Percentiles rank a stretch among this genome's conserved stretches.
These are phyloP conservation scores for Lasioglossum figueresi DNA, from an alignment of 2,888 invertebrate genomes.

Conservation along the genomic window DNA sequence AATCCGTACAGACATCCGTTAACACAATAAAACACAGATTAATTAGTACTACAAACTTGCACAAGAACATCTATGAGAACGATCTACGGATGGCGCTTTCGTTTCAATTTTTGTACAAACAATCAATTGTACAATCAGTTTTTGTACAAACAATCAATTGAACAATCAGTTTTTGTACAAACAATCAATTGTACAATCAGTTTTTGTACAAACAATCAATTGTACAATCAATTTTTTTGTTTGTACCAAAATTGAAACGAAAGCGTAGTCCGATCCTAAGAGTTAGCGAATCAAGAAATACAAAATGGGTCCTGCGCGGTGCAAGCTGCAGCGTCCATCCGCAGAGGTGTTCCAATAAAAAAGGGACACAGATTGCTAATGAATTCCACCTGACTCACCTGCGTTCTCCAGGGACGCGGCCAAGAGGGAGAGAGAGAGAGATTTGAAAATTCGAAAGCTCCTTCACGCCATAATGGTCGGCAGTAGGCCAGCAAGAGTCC, in stretches of 20 bases:
- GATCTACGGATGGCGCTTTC: background rate
- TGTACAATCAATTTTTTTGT: too few relatives aligned
- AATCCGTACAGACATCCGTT: background rate
- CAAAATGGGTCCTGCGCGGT: background rate
- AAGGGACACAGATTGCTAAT: conserved; percentile 1
- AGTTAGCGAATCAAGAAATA: background rate
- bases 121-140: background rate
- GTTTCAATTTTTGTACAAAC: background rate
- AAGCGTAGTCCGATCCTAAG: background rate
- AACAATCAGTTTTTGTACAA: too few relatives aligned
- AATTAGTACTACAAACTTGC: background rate
- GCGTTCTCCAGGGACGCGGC: conserved; percentile 1
- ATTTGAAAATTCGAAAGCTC: conserved; percentile 62
- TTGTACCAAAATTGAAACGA: background rate
- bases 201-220: background rate
- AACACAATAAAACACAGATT: background rate
- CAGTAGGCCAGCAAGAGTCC: conserved; percentile 73
- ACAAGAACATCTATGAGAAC: background rate
- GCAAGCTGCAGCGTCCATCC: background rate
- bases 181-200: too few relatives aligned
- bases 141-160: too few relatives aligned
- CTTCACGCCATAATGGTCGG: conserved; percentile 52
- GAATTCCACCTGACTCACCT: conserved; percentile 55
- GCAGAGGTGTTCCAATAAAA: background rate
- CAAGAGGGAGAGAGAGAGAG: background rate